phyloP scores from a whole-genome alignment of 2,888 invertebrate genomes.

The Melanargia galathea region DNA sequence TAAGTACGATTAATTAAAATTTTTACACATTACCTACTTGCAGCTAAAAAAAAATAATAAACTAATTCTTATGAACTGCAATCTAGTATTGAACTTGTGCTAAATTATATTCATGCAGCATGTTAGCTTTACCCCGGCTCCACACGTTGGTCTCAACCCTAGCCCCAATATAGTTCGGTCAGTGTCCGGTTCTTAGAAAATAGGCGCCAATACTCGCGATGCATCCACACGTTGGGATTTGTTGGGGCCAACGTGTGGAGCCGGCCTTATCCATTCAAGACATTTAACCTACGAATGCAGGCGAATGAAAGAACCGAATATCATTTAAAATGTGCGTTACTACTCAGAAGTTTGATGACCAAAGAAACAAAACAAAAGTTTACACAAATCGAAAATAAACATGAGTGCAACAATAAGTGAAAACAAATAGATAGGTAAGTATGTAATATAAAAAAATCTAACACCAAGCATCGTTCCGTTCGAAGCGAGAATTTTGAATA shows the following conservation, averaged over 20 bases:
- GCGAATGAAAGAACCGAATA: slow-evolving; percentile 64
- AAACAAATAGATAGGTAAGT: slow-evolving; percentile 67
- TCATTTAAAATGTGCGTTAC: slow-evolving; percentile 56
- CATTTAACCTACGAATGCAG: slow-evolving; percentile 67
- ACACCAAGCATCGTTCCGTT: slow-evolving; percentile 75
- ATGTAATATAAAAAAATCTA: slow-evolving; percentile 52
- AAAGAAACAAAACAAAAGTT: slow-evolving; percentile 51
- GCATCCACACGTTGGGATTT: no score
- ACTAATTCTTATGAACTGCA: slow-evolving; percentile 27
- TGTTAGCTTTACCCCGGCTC: slow-evolving; percentile 63
- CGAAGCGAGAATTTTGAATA: slow-evolving; percentile 75
- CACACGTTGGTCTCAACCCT: no score
- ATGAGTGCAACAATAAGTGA: slow-evolving; percentile 75
- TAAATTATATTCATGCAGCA: slow-evolving; percentile 68
- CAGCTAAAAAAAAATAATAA: slow-evolving; percentile 11
- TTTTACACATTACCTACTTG: slow-evolving; percentile 16
- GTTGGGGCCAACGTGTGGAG: no score
- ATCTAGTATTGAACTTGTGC: slow-evolving; percentile 43
- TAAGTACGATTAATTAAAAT: background rate
- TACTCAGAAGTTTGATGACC: slow-evolving; percentile 51
- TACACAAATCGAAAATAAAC: slow-evolving; percentile 64
- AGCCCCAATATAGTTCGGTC: no score
- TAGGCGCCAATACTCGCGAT: no score
- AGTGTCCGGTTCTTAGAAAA: no score
- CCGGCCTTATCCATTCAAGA: no score